These are phyloP conservation scores for Montipora capricornis DNA, from an alignment of 64 coral and sea anemone genomes.

Conservation along the genomic window DNA sequence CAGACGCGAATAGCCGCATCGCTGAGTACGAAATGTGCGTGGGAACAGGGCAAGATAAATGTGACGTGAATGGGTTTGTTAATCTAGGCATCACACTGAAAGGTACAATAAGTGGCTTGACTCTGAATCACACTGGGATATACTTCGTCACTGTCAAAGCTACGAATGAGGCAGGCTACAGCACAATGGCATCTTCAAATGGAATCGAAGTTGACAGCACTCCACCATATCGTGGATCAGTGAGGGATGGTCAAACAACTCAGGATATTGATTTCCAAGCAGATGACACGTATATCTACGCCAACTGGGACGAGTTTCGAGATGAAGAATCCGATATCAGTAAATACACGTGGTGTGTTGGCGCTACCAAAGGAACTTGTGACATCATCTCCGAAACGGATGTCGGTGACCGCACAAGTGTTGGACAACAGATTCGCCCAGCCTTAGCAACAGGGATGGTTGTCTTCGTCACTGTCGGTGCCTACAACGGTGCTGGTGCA, in stretches of 20 bases:
- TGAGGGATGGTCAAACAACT: conserved; percentile 67
- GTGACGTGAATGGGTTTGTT: conserved; percentile 42
- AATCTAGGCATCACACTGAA: too few species aligned
- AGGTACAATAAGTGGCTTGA: too few species aligned
- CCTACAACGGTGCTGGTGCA: conserved; percentile 72
- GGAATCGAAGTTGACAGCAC: conserved; percentile 80
- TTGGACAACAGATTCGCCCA: conserved; percentile 71
- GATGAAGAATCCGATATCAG: conserved; percentile 83
- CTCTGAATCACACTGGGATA: too few species aligned
- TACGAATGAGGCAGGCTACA: too few species aligned
- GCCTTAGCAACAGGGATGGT: conserved; percentile 79
- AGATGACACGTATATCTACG: conserved; percentile 71
- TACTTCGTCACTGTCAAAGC: too few species aligned
- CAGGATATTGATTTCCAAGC: conserved; percentile 85
- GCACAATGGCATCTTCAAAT: too few species aligned
- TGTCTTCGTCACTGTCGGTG: conserved; percentile 70
- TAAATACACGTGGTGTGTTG: conserved; percentile 87
- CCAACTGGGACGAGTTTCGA: conserved; percentile 87
- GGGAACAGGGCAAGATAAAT: conserved; percentile 55
- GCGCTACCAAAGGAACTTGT: conserved; percentile 74
- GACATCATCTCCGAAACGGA: conserved; percentile 73
- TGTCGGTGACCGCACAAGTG: conserved; percentile 37
- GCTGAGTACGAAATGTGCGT: conserved; percentile 66
- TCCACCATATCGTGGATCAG: conserved; percentile 53
- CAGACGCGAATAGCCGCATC: conserved; percentile 39